Base-by-base conservation (phyloP, 2,888 invertebrate genomes). In the Euproctis similis region DNA sequence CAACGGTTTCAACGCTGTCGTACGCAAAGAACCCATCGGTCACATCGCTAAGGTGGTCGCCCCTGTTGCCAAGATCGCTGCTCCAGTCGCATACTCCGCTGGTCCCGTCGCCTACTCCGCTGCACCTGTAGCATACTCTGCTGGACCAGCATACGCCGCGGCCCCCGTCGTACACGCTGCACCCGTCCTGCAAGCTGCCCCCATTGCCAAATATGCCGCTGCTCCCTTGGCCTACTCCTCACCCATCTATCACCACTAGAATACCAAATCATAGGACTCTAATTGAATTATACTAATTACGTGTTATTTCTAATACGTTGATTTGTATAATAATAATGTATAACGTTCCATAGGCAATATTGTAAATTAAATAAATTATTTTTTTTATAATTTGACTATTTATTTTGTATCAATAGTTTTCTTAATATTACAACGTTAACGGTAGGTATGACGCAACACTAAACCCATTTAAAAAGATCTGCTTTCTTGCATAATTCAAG, bases 1-100 rank as follows among this genome's bases (percentile, higher is more conserved):
- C 74, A 71, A 86, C 64, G 62, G 87, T 11, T 87, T 87, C 72
- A 87, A 87, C 66, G 87, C 87, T 12, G 85, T 87, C 24, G 87
- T 87, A 2, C 80, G 69, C 62, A 78, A 67, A 42, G 84, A 85
- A 31, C 61, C 72, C 26, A 50, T 72, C 39, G 72, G 36, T 17
- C 60, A 51, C 59, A 62, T 62, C 26, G 64, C 71, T 42, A 68
- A 64, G 39, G 54, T 63, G 5, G 59, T 64, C 30, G 55, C 59
- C 14, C 50, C 55, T 8, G 46, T 58, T 3, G 47, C 54, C 13
- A 40, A 48, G 23, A 33, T 36, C 4, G 49, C 47, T 2, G 52
- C 61, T 7, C 50, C 61, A 7, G 54, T 56, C n/a, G 47, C 58
- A 84, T 17, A 21, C n/a, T 39, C 39, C 33, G 42, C 53, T 23